Conservation (phyloP, 2,113 vertebrate species). For the Centropristis striata region DNA sequence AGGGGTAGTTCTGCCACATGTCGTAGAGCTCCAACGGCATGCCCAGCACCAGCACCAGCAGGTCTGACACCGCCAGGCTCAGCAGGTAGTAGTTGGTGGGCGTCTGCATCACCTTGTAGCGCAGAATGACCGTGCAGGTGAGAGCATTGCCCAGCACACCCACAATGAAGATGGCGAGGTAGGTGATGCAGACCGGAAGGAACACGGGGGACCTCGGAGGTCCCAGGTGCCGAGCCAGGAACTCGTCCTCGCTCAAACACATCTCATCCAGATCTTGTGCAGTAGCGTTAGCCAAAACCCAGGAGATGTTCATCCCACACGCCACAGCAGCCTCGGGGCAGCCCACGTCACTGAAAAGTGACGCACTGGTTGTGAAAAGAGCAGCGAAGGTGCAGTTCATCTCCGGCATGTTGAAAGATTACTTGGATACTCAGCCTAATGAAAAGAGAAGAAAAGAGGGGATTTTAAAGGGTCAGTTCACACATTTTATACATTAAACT, state of each 20-base stretch:
- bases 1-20: constrained; percentile 85
- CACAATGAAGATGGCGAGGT: constrained; percentile 79
- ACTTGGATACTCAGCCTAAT: constrained; percentile 6
- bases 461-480: neutral
- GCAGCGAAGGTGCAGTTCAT: constrained; percentile 72
- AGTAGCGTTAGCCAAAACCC: constrained; percentile 47
- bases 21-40: constrained; percentile 85
- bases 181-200: constrained; percentile 76
- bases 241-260: constrained; percentile 72
- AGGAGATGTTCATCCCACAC: constrained; percentile 74
- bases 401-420: constrained; percentile 44
- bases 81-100: constrained; percentile 85
- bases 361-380: neutral
- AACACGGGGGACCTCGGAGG: constrained; percentile 73
- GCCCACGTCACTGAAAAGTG: constrained; percentile 20
- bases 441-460: neutral
- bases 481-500: neutral
- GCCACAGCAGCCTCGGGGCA: constrained; percentile 61
- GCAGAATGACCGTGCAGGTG: constrained; percentile 81
- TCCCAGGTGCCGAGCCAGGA: constrained; percentile 68
- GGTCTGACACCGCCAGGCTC: constrained; percentile 84
- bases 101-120: constrained; percentile 80
- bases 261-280: constrained; percentile 50
- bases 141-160: constrained; percentile 82
- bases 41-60: constrained; percentile 83